phyloP scores from a whole-genome alignment of 2,888 invertebrate species.

The Drosophila sordidapex region DNA sequence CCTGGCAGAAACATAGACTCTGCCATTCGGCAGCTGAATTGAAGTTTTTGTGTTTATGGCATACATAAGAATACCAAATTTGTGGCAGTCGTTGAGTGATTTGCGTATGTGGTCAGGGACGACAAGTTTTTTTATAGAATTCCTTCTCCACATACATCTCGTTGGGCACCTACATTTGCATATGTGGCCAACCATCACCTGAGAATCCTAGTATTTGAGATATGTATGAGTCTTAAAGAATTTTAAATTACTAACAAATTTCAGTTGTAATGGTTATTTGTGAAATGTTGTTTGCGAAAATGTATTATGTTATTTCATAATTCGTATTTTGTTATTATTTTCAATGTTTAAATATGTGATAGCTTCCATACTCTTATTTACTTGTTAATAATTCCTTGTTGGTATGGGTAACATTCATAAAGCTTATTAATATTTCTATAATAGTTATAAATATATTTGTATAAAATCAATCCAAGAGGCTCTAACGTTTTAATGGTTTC shows the following conservation, averaged over 20 bases:
- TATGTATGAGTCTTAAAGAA: background rate
- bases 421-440: background rate
- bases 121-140: background rate
- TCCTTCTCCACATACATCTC: background rate
- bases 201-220: background rate
- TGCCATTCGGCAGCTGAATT: constrained; percentile 25
- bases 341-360: background rate
- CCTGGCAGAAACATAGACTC: constrained; percentile 8
- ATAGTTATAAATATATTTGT: background rate
- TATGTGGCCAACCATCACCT: constrained; percentile 19
- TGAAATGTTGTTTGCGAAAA: background rate
- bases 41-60: constrained; percentile 46
- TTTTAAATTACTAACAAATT: background rate
- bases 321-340: background rate
- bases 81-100: constrained; percentile 46
- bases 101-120: constrained; percentile 34
- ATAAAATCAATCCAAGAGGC: background rate
- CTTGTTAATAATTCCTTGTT: background rate
- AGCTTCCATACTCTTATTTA: background rate
- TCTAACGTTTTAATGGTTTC: background rate
- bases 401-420: background rate
- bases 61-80: constrained; percentile 58
- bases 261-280: background rate
- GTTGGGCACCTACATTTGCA: constrained; percentile 40
- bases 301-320: background rate